A percentile compares a stretch with the other conserved stretches of the same genome.
Evolutionary conservation across 1,140 invertebrate species (phyloP).

Genomic region (Phthorimaea operculella): DNA sequence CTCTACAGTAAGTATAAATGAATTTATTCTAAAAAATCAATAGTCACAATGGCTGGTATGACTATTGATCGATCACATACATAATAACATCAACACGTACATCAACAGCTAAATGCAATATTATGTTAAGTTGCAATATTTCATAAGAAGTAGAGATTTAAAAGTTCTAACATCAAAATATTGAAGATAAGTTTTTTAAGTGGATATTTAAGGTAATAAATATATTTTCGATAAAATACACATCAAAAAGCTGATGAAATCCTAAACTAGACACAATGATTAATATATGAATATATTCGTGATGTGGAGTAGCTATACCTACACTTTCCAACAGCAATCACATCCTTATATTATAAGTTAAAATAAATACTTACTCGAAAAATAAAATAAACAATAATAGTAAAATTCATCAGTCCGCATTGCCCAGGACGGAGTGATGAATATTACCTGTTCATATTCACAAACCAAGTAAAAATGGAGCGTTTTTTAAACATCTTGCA

Average conservation of each 20-base stretch:
- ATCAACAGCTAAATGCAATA: neutral
- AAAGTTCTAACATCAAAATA: neutral
- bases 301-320: too few relatives aligned
- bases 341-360: too few relatives aligned
- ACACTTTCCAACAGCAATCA: too few relatives aligned
- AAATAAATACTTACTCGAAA: neutral
- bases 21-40: conserved; percentile 57
- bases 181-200: neutral
- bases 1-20: conserved; percentile 36
- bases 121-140: neutral
- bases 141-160: neutral
- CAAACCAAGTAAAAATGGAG: conserved; percentile 14
- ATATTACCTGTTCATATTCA: conserved; percentile 26
- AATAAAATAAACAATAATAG: neutral
- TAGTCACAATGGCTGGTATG: conserved; percentile 64
- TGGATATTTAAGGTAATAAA: too few relatives aligned
- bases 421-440: conserved; percentile 62
- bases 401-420: conserved; percentile 61
- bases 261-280: too few relatives aligned
- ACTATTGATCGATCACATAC: conserved; percentile 36
- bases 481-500: neutral
- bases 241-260: too few relatives aligned
- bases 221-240: too few relatives aligned
- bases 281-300: too few relatives aligned
- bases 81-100: conserved; percentile 32